These are phyloP conservation scores for Pyrochroa serraticornis DNA, from an alignment of 2,888 invertebrate genomes.

Conservation along the genomic window DNA sequence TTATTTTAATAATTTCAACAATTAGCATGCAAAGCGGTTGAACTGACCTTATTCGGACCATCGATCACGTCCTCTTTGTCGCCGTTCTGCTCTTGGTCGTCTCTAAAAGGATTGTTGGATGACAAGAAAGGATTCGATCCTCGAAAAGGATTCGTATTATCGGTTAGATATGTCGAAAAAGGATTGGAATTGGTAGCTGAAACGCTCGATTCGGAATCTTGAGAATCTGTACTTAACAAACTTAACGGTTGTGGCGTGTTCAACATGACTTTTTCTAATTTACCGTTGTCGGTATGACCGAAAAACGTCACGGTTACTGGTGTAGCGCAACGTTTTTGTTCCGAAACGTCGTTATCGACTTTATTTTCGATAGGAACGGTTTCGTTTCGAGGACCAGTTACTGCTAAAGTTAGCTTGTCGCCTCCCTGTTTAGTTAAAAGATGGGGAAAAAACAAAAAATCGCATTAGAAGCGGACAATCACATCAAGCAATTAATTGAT, in stretches of 20 bases:
- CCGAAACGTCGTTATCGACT: slow-evolving; percentile 37
- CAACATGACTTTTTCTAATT: slow-evolving; percentile 51
- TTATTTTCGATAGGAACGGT: slow-evolving; percentile 33
- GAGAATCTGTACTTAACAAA: slow-evolving; percentile 33
- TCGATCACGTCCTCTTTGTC: slow-evolving; percentile 24
- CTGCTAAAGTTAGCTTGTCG: slow-evolving; percentile 71
- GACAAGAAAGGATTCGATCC: slow-evolving; percentile 57
- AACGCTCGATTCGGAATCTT: slow-evolving; percentile 32
- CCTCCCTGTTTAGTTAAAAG: slow-evolving; percentile 62
- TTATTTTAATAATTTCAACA: too few relatives aligned
- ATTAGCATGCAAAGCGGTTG: slow-evolving; percentile 10
- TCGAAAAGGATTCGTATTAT: slow-evolving; percentile 60
- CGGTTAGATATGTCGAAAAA: slow-evolving; percentile 46
- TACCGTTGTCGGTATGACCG: slow-evolving; percentile 54
- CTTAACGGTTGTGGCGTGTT: slow-evolving; percentile 40
- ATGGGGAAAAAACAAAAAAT: slow-evolving; percentile 16
- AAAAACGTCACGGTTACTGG: slow-evolving; percentile 70
- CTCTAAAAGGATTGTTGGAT: slow-evolving; percentile 52
- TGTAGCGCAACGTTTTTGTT: slow-evolving; percentile 53
- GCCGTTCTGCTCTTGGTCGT: slow-evolving; percentile 33
- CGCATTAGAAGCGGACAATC: slow-evolving; percentile 29
- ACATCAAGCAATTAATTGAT: slow-evolving; percentile 24
- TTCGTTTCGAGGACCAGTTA: slow-evolving; percentile 60
- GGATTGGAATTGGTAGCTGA: slow-evolving; percentile 48
- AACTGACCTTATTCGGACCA: slow-evolving; percentile 36